A percentile compares a stretch with the other conserved stretches of the same genome.
Conservation (phyloP, 2,888 invertebrate genomes). For the Oxystoma pomonae region DNA sequence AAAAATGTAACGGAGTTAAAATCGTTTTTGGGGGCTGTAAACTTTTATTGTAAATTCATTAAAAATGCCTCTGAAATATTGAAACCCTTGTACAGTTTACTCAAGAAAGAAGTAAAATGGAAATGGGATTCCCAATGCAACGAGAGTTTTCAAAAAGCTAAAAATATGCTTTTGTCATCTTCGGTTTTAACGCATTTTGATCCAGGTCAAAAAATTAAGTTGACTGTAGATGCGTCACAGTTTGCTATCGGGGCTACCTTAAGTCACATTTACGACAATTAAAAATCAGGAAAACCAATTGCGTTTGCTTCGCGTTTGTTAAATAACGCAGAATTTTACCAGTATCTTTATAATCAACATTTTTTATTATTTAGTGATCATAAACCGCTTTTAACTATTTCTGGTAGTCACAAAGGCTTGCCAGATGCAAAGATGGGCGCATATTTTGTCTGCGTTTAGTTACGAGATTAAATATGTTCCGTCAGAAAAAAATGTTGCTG, state of each 20-base stretch:
- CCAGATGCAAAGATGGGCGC: too few relatives aligned
- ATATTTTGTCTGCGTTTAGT: too few relatives aligned
- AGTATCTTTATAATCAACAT: too few relatives aligned
- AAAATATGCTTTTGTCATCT: slow-evolving; percentile 6
- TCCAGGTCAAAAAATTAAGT: slow-evolving; percentile 10
- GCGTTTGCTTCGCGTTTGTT: slow-evolving; percentile 9
- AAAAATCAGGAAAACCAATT: slow-evolving; percentile 4
- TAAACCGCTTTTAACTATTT: too few relatives aligned
- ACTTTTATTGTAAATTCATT: neutral
- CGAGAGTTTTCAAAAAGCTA: slow-evolving; percentile 2
- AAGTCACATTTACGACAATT: slow-evolving; percentile 10
- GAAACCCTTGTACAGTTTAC: neutral
- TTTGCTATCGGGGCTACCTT: slow-evolving; percentile 6
- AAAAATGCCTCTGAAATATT: neutral
- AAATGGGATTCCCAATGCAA: neutral
- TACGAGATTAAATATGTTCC: too few relatives aligned
- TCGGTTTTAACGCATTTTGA: slow-evolving; percentile 12
- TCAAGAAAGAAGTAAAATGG: neutral
- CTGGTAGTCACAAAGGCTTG: too few relatives aligned
- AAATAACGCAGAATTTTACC: slow-evolving; percentile 7
- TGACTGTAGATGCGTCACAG: slow-evolving; percentile 6
- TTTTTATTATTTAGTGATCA: too few relatives aligned
- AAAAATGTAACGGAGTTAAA: neutral
- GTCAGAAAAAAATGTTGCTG: too few relatives aligned
- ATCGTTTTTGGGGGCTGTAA: neutral